Evolutionary conservation across 2,888 invertebrate species (phyloP), one percentile per base, ranked within the genome.

Genomic region (Apodemia mormo): DNA sequence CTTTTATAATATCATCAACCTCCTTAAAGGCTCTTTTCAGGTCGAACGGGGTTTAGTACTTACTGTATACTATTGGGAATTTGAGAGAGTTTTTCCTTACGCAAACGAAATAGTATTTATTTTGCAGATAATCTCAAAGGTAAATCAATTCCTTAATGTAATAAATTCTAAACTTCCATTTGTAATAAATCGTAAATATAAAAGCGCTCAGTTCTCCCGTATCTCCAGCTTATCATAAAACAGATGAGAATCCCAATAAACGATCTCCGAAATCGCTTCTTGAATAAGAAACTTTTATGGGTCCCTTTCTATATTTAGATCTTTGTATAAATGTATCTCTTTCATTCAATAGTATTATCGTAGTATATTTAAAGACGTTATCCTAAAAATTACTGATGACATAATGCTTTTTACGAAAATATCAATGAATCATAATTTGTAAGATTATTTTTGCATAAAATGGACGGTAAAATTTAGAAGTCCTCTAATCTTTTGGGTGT

Each of bases 191-290:
- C 78, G 77, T 74, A 77, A 76, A 75, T 73, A 77, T 78, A 77
- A 79, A 79, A 77, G 76, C 78, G 79, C 81, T 79, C 76, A 78
- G 76, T 76, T 75, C 72, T 76, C 78, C 73, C 77, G 73, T 76
- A 76, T 74, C 75, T 73, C 77, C 76, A 79, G 81, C 77, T 83
- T 81, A 82, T 81, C 80, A 78, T 76, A 78, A 80, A 79, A 73
- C 77, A 68, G 70, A 71, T 71, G 68, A 70, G 72, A 73, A 74
- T 74, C 75, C 71, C 71, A 75, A 74, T 70, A 75, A 75, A 76
- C 75, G 74, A 72, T 71, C 67, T 58, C 66, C 72, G 43, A 67
- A 69, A 73, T 71, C 66, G 72, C 68, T 71, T 66, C 72, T 73
- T 30, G 68, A 70, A 68, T 71, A 43, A 64, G 70, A 61, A 65